Evolutionary conservation across 2,113 vertebrate species (phyloP).

Genomic region (Euleptes europaea): DNA sequence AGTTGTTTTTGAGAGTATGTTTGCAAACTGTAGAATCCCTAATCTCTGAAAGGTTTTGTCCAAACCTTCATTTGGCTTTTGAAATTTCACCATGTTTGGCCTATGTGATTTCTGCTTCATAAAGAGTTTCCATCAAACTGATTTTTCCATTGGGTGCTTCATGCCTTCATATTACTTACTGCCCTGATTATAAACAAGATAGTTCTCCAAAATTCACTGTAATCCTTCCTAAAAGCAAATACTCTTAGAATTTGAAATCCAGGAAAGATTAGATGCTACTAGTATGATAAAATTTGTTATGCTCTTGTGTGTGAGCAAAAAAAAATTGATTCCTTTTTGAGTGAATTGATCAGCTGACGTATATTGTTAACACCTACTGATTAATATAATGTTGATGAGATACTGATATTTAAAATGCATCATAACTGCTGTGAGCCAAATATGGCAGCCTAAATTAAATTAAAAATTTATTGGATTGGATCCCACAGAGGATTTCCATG

Average conservation of each 20-base stretch:
- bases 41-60: neutral
- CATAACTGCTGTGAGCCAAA: neutral
- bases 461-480: too few species aligned
- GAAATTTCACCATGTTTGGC: too few species aligned
- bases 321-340: conserved; percentile 5
- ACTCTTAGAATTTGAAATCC: conserved; percentile 16
- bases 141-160: neutral
- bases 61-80: neutral
- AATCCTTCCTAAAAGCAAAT: fast-evolving
- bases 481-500: too few species aligned
- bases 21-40: too few species aligned
- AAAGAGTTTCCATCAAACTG: neutral
- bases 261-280: conserved; percentile 18
- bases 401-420: neutral
- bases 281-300: neutral
- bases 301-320: neutral
- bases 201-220: neutral
- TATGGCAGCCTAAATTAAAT: neutral
- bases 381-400: conserved; percentile 30
- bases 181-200: neutral
- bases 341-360: conserved; percentile 36
- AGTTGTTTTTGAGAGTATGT: neutral
- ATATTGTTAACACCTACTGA: conserved; percentile 28
- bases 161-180: neutral
- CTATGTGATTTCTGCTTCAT: neutral